Conservation (phyloP, 2,888 invertebrate species). For the Asteroscopus sphinx region DNA sequence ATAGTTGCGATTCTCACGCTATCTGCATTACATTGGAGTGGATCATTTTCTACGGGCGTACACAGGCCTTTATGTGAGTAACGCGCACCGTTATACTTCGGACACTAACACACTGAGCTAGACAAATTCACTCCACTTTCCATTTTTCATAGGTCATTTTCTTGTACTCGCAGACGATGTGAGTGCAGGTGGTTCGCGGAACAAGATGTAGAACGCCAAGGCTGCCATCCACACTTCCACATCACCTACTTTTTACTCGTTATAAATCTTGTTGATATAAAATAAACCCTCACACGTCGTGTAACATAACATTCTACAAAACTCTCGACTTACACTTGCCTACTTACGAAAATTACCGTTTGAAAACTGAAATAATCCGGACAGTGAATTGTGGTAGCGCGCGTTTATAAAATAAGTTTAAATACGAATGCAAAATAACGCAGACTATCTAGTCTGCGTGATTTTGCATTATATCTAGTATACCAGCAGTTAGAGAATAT, state of each 20-base stretch:
- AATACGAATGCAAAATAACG: conserved; percentile 27
- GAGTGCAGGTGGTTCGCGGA: conserved; percentile 80
- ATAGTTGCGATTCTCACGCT: conserved; percentile 77
- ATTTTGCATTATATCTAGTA: too few species aligned
- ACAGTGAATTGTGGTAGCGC: conserved; percentile 41
- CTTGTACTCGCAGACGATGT: conserved; percentile 75
- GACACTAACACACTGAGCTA: conserved; percentile 82
- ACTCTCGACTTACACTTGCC: conserved; percentile 58
- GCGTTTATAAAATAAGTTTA: conserved; percentile 32
- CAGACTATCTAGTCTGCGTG: conserved; percentile 8
- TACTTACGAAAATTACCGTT: conserved; percentile 60
- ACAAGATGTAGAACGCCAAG: conserved; percentile 78
- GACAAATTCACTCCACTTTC: conserved; percentile 88
- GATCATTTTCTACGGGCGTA: conserved; percentile 71
- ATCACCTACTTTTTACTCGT: conserved; percentile 78
- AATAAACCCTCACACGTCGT: conserved; percentile 59
- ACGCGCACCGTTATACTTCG: conserved; percentile 76
- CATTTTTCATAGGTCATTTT: conserved; percentile 86
- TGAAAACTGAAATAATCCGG: conserved; percentile 53
- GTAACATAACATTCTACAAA: conserved; percentile 57
- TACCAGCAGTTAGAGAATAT: conserved; percentile 28
- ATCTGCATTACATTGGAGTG: conserved; percentile 65
- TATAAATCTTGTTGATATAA: conserved; percentile 74
- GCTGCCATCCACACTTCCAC: conserved; percentile 69
- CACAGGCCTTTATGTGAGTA: conserved; percentile 67